Evolutionary conservation across 2,797 vertebrate genomes (phyloP), one percentile per base, ranked within the genome.

Genomic region (Catamblyrhynchus diadema): DNA sequence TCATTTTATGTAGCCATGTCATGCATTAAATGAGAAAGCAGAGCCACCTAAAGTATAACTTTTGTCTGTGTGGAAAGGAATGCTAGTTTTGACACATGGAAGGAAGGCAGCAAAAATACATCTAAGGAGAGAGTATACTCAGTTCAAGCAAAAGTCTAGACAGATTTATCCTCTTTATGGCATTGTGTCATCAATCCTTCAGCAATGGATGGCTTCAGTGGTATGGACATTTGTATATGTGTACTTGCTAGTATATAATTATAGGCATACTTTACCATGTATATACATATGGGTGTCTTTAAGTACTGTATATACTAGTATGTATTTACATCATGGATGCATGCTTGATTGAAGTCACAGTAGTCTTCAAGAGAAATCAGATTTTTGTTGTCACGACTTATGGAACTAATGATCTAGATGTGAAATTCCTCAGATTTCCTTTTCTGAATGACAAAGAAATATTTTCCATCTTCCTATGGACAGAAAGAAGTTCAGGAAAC

Each of bases 221-320:
- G 27, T 3, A 1, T 6, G 12, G 6, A 12, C 9, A 16, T 39
- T 8, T 59, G 2, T 56, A 0, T 61, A 1, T 74, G 3, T 91
- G 32, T 57, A 45, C 32, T 73, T 69, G 24, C 17, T 60, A 14
- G 9, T 39, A 14, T 50, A 7, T 50, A 44, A 62, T 69, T 61
- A 37, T 67, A 25, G 15, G 15, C 9, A 13, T 61, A 15, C 27
- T 66, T 66, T 37, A 13, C 27, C 3, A 2, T 25, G 4, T 69
- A 12, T 50, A 3, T 66, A 30, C 17, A 1, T 66, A 9, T 44
- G 6, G 15, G 8, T 57, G 15, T 64, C 7, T 42, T 16, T 37
- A 57, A 45, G 21, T 88, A 28, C 4, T 27, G 7, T 51, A 4
- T 51, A 10, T 64, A 11, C 19, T 45, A 8, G 22, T 56, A 14